Percentiles rank a stretch among this genome's conserved stretches.
Evolutionary conservation across 2,888 invertebrate species (phyloP).

Genomic region (Phortica okadai): DNA sequence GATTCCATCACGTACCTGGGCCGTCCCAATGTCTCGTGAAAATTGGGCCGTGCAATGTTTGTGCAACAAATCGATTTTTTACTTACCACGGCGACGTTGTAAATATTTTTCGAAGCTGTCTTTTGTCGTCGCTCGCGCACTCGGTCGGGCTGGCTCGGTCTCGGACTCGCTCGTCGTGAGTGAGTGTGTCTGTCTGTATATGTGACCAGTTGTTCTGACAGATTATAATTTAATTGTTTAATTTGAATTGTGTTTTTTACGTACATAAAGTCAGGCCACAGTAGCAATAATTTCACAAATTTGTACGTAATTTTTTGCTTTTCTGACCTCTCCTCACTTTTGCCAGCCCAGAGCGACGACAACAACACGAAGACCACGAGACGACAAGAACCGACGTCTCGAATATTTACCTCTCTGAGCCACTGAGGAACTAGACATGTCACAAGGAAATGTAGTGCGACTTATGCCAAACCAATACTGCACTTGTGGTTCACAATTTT

Average conservation of each 20-base stretch:
- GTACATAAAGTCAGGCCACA: too few species aligned
- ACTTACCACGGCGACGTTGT: conserved; percentile 19
- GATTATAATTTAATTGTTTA: conserved; percentile 13
- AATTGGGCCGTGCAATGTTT: conserved; percentile 46
- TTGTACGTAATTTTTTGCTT: conserved; percentile 13
- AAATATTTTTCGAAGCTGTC: conserved; percentile 23
- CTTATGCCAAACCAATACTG: too few species aligned
- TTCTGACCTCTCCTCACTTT: too few species aligned
- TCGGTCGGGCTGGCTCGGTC: neutral
- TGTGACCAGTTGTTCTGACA: conserved; percentile 6
- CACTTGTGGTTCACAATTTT: too few species aligned
- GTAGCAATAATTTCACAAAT: conserved; percentile 7
- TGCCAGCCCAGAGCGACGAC: neutral
- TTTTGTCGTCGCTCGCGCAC: neutral
- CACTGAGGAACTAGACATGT: too few species aligned
- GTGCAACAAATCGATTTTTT: conserved; percentile 65
- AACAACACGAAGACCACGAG: neutral
- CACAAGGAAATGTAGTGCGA: too few species aligned
- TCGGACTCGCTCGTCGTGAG: neutral
- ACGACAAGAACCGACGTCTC: too few species aligned
- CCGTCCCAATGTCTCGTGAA: neutral
- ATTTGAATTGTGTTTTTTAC: conserved; percentile 4
- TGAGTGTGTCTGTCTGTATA: neutral
- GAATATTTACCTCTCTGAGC: too few species aligned
- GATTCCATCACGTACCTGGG: too few species aligned